Base-by-base conservation (phyloP, 2,888 invertebrate genomes). In the Hanleya hanleyi region DNA sequence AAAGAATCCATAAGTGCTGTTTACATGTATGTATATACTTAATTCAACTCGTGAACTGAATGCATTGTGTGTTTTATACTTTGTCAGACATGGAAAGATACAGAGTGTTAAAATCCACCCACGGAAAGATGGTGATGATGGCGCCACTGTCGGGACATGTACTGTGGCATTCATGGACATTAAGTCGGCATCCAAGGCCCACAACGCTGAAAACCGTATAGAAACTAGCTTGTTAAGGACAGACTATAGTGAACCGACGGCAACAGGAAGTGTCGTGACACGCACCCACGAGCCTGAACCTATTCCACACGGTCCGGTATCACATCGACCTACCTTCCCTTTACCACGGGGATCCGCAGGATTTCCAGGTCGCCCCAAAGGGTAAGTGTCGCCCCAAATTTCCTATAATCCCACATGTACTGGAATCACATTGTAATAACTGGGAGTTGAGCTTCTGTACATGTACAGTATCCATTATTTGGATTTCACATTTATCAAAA, bases 101-200 rank as follows among this genome's bases (percentile, higher is more conserved):
- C 97, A 97, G 93, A 97, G 96, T 94, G 96, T 96, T 93, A 96
- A 96, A 93, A 93, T 97, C 92, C 93, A 96, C 93, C 94, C 95
- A 87, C 77, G 86, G 80, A 82, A 88, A 80, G 81, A 85, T 57
- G 83, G 83, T 69, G 81, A 76, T 73, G 83, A 83, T 65, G 80
- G 81, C 41, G 77, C 77, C 57, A 81, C 79, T 22, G 72, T 79
- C 35, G n/a, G n/a, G n/a, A 81, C 84, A 36, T 89, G 89, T 36
- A 87, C 88, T 49, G 90, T 91, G 75, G 90, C 90, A 57, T 97
- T 97, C 93, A 96, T 97, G 94, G 97, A 97, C 93, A 97, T 97
- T 93, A 96, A 96, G 93, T 96, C 96, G 89, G 97, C 97, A 91
- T 94, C 96, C 90, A 97, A 97, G 92, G 96, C 97, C 85, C 96